Evolutionary conservation across 2,113 vertebrate species (phyloP), one percentile per base, ranked within the genome.

Genomic region (Phalacrocorax brasilianus): DNA sequence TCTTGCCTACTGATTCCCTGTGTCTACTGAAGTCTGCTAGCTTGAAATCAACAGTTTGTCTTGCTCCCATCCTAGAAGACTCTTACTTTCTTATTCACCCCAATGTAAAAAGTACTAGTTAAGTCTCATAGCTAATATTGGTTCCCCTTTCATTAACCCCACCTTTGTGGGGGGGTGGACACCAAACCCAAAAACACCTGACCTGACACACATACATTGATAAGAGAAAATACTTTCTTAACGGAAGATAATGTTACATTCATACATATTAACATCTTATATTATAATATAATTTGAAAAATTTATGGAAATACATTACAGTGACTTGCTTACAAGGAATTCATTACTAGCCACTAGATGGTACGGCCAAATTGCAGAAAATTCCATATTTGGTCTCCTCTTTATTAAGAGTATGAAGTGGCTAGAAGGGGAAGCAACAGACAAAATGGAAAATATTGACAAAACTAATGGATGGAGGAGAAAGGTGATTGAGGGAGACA

Each of bases 391-490:
- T 78, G 40, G 33, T 27, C 70, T 67, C 50, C 32, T 65, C 79
- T 89, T 85, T 52, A 89, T 86, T 26, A 71, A 87, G 65, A 92
- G 19, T 6, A 62, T 30, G 10, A 78, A 92, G 61, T 22, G 22
- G 65, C 44, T 70, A 91, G 65, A 59, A 59, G 27, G 76, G 35
- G 83, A 95, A 94, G 68, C 83, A 84, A 59, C 85, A 91, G 75
- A 68, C 49, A 72, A 91, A 88, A 91, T 78, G 40, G 86, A 91
- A 96, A 95, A 88, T 91, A 91, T 72, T 78, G 88, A 94, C 73
- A 33, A 32, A 68, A 52, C 76, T 61, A 91, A 67, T 2, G 33
- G 88, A 86, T 53, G 30, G 85, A 97, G 73, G 65, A 93, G 85
- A 78, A 76, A 78, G 27, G 61, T 91, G 89, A 96, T 63, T 18